phyloP scores from a whole-genome alignment of 30 jellyfish, hydroid and myxozoan species.

The Nemopilema nomurai region DNA sequence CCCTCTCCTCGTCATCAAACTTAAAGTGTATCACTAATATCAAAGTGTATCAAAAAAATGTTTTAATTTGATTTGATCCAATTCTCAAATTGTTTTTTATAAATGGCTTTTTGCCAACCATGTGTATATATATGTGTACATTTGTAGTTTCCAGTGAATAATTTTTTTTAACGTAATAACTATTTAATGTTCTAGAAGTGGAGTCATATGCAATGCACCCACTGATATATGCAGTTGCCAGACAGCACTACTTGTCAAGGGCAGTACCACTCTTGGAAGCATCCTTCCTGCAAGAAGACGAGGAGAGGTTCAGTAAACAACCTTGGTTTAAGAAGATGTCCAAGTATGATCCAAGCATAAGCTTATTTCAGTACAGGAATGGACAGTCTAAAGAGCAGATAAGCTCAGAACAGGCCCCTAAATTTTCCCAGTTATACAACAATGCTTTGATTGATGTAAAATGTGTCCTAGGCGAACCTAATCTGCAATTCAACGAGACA shows the following conservation, averaged over 20 bases:
- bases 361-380: constrained; percentile 60
- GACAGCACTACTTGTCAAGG: constrained; percentile 82
- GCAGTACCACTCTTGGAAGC: constrained; percentile 68
- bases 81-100: too few relatives aligned
- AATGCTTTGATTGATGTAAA: constrained; percentile 69
- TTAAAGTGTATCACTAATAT: too few relatives aligned
- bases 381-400: constrained; percentile 21
- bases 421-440: constrained; percentile 39
- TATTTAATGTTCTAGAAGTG: constrained; percentile 57
- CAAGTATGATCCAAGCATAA: constrained; percentile 67
- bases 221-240: constrained; percentile 84
- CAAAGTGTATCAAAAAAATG: too few relatives aligned
- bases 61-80: too few relatives aligned
- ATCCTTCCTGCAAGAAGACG: constrained; percentile 40
- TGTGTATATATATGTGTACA: too few relatives aligned
- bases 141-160: neutral
- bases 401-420: constrained; percentile 12
- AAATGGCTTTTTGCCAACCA: too few relatives aligned
- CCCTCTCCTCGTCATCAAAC: too few relatives aligned
- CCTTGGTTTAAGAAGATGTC: constrained; percentile 87
- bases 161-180: too few relatives aligned
- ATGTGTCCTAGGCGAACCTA: constrained; percentile 28
- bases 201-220: constrained; percentile 89
- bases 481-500: constrained; percentile 4
- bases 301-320: constrained; percentile 36